These are phyloP conservation scores for Aleadryas rufinucha DNA, from an alignment of 2,113 vertebrate genomes.

Conservation along the genomic window DNA sequence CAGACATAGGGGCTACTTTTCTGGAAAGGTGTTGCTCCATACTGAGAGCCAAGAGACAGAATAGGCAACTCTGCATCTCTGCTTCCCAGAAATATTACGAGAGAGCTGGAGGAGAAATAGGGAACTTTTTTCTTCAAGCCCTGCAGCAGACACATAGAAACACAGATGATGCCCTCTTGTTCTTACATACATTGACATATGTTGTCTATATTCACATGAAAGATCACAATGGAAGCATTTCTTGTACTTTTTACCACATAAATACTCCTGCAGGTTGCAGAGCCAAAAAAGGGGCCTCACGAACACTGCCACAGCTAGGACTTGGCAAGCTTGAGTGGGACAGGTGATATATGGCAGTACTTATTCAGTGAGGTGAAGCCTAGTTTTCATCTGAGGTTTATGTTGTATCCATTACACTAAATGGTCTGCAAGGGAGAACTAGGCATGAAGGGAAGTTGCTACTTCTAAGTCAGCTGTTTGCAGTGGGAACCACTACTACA, in stretches of 20 bases:
- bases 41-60: background rate
- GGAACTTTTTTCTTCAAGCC: background rate
- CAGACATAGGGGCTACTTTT: background rate
- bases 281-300: background rate
- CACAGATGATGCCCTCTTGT: background rate
- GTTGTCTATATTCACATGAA: background rate
- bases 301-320: background rate
- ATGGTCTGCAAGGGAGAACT: background rate
- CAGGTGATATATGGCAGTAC: background rate
- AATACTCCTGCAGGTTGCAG: background rate
- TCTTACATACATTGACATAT: background rate
- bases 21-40: background rate
- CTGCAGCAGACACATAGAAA: background rate
- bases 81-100: background rate
- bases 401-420: background rate
- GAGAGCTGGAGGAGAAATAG: background rate
- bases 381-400: conserved; percentile 10
- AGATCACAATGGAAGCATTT: background rate
- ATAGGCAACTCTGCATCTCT: background rate
- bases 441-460: background rate
- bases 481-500: background rate
- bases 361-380: background rate
- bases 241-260: background rate
- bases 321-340: background rate
- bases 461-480: background rate